A percentile compares a stretch with the other conserved stretches of the same genome.
phyloP scores from a whole-genome alignment of 2,888 invertebrate species.

The Acholoe squamosa region DNA sequence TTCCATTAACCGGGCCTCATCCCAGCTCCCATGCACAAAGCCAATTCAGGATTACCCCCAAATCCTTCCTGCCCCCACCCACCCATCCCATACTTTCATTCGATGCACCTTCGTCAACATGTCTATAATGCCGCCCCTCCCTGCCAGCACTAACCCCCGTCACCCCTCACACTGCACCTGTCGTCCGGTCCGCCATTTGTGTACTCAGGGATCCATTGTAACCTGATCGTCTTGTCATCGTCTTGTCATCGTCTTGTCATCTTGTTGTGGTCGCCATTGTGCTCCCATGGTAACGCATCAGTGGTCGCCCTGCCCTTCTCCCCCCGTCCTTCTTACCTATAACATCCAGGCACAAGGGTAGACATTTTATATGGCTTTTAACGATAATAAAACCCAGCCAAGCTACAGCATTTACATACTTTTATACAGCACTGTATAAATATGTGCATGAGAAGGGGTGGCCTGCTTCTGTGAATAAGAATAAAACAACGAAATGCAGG shows the following conservation, averaged over 20 bases:
- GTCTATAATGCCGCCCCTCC: neutral
- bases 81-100: neutral
- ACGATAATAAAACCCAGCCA: neutral
- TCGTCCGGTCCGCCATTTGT: neutral
- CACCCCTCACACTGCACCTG: neutral
- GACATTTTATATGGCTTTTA: neutral
- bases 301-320: neutral
- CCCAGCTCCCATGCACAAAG: neutral
- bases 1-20: slow-evolving; percentile 32
- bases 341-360: neutral
- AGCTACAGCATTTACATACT: no score
- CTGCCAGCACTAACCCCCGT: neutral
- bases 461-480: no score
- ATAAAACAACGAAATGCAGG: no score
- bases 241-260: neutral
- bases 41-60: slow-evolving; percentile 57
- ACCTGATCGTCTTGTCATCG: neutral
- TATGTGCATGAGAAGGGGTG: neutral
- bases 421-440: neutral
- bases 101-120: neutral
- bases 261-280: neutral
- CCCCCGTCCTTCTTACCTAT: neutral
- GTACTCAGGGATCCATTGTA: neutral
- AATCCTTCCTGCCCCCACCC: neutral
- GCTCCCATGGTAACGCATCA: neutral